Conservation (phyloP, 2,113 vertebrate genomes). For the Eclectus roratus region DNA sequence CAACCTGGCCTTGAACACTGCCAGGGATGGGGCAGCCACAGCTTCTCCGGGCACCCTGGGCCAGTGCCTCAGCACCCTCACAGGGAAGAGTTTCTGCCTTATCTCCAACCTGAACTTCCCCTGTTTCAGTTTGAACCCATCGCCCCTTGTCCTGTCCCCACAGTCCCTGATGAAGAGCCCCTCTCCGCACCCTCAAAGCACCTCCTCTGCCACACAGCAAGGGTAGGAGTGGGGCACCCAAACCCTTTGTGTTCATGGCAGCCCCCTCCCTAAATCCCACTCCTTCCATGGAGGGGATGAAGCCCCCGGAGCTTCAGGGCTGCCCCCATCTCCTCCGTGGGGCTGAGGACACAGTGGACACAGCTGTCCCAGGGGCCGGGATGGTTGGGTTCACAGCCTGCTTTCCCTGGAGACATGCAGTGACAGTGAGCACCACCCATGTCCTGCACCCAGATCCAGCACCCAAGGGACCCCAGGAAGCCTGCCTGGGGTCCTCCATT, state of each 20-base stretch:
- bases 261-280: not conserved
- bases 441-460: not conserved
- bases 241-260: not conserved
- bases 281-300: accelerated
- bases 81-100: no score
- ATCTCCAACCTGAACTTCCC: no score
- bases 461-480: not conserved
- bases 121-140: no score
- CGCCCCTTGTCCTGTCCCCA: no score
- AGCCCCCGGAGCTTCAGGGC: accelerated
- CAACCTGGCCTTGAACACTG: no score
- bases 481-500: not conserved
- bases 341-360: not conserved
- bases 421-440: accelerated
- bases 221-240: no score
- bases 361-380: accelerated
- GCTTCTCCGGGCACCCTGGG: no score
- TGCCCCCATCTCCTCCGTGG: not conserved
- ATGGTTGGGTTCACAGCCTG: not conserved
- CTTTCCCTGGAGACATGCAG: not conserved
- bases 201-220: not conserved
- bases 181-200: not conserved
- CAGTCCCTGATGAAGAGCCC: not conserved
- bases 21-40: no score
- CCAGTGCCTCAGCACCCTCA: no score